Evolutionary conservation across 1,140 invertebrate genomes (phyloP), one percentile per base, ranked within the genome.

Genomic region (Myzus persicae): DNA sequence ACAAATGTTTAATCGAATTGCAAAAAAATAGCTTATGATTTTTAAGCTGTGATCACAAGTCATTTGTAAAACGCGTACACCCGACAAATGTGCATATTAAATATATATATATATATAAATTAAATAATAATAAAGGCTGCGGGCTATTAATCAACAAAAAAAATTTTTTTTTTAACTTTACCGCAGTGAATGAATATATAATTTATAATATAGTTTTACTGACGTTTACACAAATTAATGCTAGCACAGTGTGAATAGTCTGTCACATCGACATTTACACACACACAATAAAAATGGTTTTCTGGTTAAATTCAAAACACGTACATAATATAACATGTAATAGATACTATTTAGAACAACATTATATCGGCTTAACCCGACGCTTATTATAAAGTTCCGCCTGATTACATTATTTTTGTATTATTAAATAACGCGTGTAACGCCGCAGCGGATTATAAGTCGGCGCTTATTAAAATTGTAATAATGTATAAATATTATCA

Each of bases 381-480:
- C 31, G 31, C n/a, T 11, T 76, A 76, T 76, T n/a, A n/a, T 76
- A n/a, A 18, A n/a, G 59, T 76, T n/a, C 31, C 59, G n/a, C 6
- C 59, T 18, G 59, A 76, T 76, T n/a, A 76, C n/a, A 76, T 76
- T 76, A n/a, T 76, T 76, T 76, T 67, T 76, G n/a, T 59, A 67
- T 76, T 76, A n/a, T 76, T n/a, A 18, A 76, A 67, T 67, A 67
- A n/a, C 59, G 14, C 31, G n/a, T 31, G 46, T 48, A 51, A 22
- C 6, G 11, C 31, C n/a, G 31, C 14, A 5, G 59, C 3, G 59
- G 31, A n/a, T 76, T n/a, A 48, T 48, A 18, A 18, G 59, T 76
- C 1, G 6, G 4, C 31, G 59, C 4, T 76, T n/a, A 76, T 76
- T 76, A 76, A 76, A 76, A 76, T n/a, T n/a, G 6, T n/a, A 36